Evolutionary conservation across 2,113 vertebrate species (phyloP), one percentile per base, ranked within the genome.

Genomic region (Mesocricetus auratus): DNA sequence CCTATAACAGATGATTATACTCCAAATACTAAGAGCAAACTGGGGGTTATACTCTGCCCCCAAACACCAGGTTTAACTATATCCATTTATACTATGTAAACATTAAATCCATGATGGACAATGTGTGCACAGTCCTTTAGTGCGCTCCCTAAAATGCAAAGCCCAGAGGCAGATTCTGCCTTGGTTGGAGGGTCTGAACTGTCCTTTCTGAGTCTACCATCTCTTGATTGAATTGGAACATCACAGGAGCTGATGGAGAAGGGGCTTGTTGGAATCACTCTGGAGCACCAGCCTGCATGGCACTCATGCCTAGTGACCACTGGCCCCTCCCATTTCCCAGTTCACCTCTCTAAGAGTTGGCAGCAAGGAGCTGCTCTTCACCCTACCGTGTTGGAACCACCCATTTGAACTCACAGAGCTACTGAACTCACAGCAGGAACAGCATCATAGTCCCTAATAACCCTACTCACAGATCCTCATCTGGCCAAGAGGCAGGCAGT

Each of bases 11-110:
- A 95, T 29, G 31, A 73, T 22, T 75, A 66, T 53, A 45, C n/a
- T 95, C 64, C 69, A 95, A 96, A 89, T 4, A 36, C 47, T 60
- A 86, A 69, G 1, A 69, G 58, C 39, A 81, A 89, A 86, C 42
- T 64, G 15, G 22, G 62, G 16, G n/a, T 4, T 33, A 58, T 10
- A 12, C 50, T 21, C 21, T 45, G 36, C 19, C 4, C 16, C 19
- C 31, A 33, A 13, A 50, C 0, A 33, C 5, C 22, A 13, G 22
- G 13, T 33, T 81, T 81, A 74, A 94, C 47, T 79, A 60, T 47
- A 68, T 19, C 78, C n/a, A 77, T 71, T 42, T 3, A 69, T 50
- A 69, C 39, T n/a, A 64, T 42, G 31, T 36, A 86, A 88, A 85
- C 56, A 60, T 50, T 56, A 81, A 79, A 53, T 31, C 36, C 21